Base-by-base conservation (phyloP, 2,888 invertebrate species). In the Rhogogaster chlorosoma region DNA sequence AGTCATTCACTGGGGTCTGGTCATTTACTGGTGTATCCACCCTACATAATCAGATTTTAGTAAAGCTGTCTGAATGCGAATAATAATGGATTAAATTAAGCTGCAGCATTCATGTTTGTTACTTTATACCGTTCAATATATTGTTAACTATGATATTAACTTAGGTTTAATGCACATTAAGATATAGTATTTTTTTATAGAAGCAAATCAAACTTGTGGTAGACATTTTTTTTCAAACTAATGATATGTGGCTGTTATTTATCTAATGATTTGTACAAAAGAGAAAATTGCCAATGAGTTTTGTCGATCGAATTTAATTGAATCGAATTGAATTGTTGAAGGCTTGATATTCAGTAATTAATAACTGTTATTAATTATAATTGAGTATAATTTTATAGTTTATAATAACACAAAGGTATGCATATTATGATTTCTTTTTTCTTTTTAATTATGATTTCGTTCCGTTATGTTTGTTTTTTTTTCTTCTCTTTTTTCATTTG, bases 401-500 rank as follows among this genome's bases (percentile, higher is more conserved):
- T 82, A 42, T 85, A 57, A 86, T 75, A 42, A 80, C 12, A 86
- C 85, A 85, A 75, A 36, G 15, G 61, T 84, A 73, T 36, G 70
- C 70, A 61, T 61, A 57, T 57, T 18, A 22, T 57, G 18, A n/a
- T 61, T 61, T 22, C 26, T 53, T 53, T 53, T 53, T 6, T 53
- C 18, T 53, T 22, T 88, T 91, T 89, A 89, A 86, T 75, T 67
- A 87, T 80, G 67, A 71, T 85, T 80, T 49, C 88, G 86, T 88
- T 89, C 87, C 88, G 85, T 88, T 86, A 73, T 85, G 87, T 89
- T 88, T 86, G 84, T 90, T 88, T 89, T 86, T 84, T 84, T 85
- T 83, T 85, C 38, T 70, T 86, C 84, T 42, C 86, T 75, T 64
- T 86, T 73, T 88, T 89, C 90, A 91, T 93, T 94, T 93, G 91